phyloP scores from a whole-genome alignment of 1,140 invertebrate species.

The Orussus abietinus region DNA sequence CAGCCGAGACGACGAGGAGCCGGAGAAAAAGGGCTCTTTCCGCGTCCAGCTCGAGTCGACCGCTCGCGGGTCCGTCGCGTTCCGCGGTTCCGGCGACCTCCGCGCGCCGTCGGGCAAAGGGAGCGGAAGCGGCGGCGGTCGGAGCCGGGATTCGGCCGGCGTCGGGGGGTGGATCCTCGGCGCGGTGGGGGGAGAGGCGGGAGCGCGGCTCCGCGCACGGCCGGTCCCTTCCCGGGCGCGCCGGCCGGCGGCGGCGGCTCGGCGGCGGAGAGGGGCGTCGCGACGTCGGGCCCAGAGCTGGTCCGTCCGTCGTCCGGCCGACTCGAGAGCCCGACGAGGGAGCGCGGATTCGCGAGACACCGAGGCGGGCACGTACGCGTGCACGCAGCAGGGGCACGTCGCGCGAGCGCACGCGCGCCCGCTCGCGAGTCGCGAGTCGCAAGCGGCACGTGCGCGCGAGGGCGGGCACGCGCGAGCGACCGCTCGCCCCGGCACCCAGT shows the following conservation, averaged over 20 bases:
- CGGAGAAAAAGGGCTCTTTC: conserved; percentile 13
- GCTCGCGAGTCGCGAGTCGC: conserved; percentile 1
- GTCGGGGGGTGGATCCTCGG: conserved; percentile 15
- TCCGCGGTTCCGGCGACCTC: no score
- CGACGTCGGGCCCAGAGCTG: conserved; percentile 41
- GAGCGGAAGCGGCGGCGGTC: neutral
- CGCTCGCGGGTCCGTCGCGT: neutral
- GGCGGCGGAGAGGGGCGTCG: conserved; percentile 34
- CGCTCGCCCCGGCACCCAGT: neutral
- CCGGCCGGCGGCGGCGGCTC: neutral
- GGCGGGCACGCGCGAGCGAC: no score
- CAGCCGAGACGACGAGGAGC: conserved; percentile 5
- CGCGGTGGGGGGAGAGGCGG: conserved; percentile 6
- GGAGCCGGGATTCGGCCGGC: conserved; percentile 8
- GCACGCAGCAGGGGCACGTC: neutral
- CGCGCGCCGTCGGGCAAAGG: neutral
- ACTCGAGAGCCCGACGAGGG: conserved; percentile 48
- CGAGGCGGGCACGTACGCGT: conserved; percentile 1
- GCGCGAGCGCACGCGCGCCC: no score
- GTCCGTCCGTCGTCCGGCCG: conserved; percentile 50
- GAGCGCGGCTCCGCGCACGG: conserved; percentile 6
- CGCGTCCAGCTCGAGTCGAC: no score
- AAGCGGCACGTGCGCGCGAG: no score
- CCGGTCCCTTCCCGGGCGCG: conserved; percentile 1
- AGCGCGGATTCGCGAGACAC: conserved; percentile 40